Percentiles rank a stretch among this genome's conserved stretches.
These are phyloP conservation scores for Pseudorhombus dupliciocellatus DNA, from an alignment of 2,113 vertebrate genomes.

Conservation along the genomic window DNA sequence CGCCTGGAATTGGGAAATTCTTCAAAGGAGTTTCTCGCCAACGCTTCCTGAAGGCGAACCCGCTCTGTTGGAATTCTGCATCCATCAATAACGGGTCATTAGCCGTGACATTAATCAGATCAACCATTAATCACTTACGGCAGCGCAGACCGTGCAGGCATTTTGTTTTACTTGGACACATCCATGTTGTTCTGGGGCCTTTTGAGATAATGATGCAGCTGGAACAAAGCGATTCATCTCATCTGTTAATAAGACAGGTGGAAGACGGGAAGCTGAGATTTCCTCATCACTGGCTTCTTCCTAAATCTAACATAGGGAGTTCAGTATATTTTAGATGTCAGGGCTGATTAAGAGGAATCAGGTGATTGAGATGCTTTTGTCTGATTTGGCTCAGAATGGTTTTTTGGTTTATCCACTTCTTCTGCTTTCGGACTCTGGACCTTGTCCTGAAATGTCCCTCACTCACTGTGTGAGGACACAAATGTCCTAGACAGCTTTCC, in stretches of 20 bases:
- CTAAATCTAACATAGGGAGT: no score
- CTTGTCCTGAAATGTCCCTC: neutral
- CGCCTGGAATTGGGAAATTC: neutral
- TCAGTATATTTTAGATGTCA: neutral
- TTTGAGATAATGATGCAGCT: slow-evolving; percentile 19
- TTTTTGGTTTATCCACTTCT: neutral
- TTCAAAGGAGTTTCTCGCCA: neutral
- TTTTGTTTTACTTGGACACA: slow-evolving; percentile 21
- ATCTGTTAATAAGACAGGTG: slow-evolving; percentile 39
- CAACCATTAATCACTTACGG: slow-evolving; percentile 31
- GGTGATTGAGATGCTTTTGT: neutral
- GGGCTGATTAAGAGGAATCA: neutral
- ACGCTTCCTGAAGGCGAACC: slow-evolving; percentile 8
- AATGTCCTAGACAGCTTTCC: no score
- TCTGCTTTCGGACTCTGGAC: neutral
- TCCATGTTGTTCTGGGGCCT: slow-evolving; percentile 9
- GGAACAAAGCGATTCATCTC: slow-evolving; percentile 15
- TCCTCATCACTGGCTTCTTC: neutral
- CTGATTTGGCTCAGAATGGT: neutral
- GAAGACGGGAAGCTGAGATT: neutral
- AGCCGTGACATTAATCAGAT: slow-evolving; percentile 29
- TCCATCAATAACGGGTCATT: slow-evolving; percentile 45
- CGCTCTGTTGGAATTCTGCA: slow-evolving; percentile 18
- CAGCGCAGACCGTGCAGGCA: neutral
- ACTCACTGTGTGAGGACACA: no score